phyloP scores from a whole-genome alignment of 1,140 invertebrate species.

The Epicauta chinensis region DNA sequence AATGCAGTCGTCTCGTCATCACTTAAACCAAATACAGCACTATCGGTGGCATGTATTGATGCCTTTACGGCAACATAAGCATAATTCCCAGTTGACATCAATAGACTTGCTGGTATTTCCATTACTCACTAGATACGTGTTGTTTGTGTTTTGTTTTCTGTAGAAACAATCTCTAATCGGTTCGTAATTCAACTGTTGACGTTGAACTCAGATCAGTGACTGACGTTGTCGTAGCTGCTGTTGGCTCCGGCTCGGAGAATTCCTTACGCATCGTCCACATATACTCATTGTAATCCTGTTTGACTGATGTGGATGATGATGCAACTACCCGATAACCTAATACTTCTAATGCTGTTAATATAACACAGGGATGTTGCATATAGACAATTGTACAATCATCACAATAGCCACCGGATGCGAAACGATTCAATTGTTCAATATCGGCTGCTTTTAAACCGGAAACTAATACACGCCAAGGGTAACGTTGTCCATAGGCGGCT shows the following conservation, averaged over 20 bases:
- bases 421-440: slow-evolving; percentile 71
- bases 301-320: slow-evolving; percentile 74
- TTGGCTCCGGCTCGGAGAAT: slow-evolving; percentile 70
- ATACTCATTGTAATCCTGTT: slow-evolving; percentile 81
- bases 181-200: slow-evolving; percentile 1
- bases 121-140: no score
- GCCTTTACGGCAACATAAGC: slow-evolving; percentile 71
- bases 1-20: slow-evolving; percentile 60
- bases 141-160: no score
- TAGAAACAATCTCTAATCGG: neutral
- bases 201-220: neutral
- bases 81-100: slow-evolving; percentile 48
- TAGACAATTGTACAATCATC: slow-evolving; percentile 74
- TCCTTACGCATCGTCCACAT: slow-evolving; percentile 91
- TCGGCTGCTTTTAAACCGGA: slow-evolving; percentile 77
- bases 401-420: slow-evolving; percentile 72
- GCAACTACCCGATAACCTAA: slow-evolving; percentile 80
- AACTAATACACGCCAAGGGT: slow-evolving; percentile 76
- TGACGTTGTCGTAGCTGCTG: slow-evolving; percentile 14
- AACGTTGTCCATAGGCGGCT: slow-evolving; percentile 74
- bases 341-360: slow-evolving; percentile 77
- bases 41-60: slow-evolving; percentile 64
- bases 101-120: slow-evolving; percentile 38
- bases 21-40: slow-evolving; percentile 66
- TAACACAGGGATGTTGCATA: slow-evolving; percentile 77